Evolutionary conservation across 2,888 invertebrate species (phyloP).

Genomic region (Aspidapion aeneum): DNA sequence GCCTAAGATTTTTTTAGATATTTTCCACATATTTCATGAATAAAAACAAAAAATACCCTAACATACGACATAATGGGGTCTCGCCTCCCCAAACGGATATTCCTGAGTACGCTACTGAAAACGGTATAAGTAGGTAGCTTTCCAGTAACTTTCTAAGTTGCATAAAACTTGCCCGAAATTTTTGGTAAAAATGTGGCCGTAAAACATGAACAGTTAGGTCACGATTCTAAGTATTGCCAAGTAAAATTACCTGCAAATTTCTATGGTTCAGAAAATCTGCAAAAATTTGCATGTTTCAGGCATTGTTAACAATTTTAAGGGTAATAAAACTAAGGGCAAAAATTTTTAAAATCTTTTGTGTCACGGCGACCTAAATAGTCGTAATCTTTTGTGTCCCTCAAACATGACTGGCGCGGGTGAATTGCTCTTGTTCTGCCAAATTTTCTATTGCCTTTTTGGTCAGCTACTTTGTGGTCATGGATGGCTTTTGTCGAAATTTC

Average conservation of each 20-base stretch:
- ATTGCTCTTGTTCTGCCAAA: background rate
- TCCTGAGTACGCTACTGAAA: no score
- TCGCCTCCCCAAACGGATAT: no score
- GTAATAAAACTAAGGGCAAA: background rate
- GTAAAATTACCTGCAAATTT: background rate
- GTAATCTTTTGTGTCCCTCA: background rate
- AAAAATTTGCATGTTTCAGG: background rate
- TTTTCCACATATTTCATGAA: no score
- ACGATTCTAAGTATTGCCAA: background rate
- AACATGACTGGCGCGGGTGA: background rate
- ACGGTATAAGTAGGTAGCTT: no score
- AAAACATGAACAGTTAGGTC: background rate
- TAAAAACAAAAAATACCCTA: no score
- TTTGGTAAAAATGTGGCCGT: background rate
- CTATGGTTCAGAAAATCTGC: background rate
- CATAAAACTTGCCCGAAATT: background rate
- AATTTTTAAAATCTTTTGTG: background rate
- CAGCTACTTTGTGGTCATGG: background rate
- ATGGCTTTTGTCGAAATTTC: background rate
- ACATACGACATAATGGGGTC: no score
- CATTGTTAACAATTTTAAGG: background rate
- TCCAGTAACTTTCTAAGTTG: background rate
- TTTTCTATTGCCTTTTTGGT: background rate
- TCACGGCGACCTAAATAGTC: background rate
- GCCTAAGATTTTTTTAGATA: no score